A percentile compares a stretch with the other conserved stretches of the same genome.
phyloP scores from a whole-genome alignment of 1,140 invertebrate genomes.

The Drosophila hydei region DNA sequence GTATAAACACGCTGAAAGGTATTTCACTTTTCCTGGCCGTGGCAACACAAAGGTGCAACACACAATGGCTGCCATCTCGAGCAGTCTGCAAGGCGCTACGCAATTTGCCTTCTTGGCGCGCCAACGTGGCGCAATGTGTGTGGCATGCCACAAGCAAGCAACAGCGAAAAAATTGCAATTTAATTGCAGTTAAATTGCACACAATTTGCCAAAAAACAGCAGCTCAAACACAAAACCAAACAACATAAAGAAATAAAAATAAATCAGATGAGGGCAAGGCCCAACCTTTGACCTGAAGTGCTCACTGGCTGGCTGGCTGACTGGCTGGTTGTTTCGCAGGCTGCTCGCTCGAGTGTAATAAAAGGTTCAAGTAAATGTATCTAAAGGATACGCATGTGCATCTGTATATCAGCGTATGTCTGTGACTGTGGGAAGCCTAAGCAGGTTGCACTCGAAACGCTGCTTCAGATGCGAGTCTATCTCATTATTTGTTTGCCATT shows the following conservation, averaged over 20 bases:
- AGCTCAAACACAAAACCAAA: slow-evolving; percentile 38
- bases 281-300: slow-evolving; percentile 47
- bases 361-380: slow-evolving; percentile 69
- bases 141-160: slow-evolving; percentile 38
- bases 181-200: slow-evolving; percentile 79
- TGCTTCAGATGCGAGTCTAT: slow-evolving; percentile 35
- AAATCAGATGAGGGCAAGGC: slow-evolving; percentile 13
- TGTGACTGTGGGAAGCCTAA: slow-evolving; percentile 55
- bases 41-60: slow-evolving; percentile 53
- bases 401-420: slow-evolving; percentile 5
- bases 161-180: slow-evolving; percentile 62
- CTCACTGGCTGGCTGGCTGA: slow-evolving; percentile 15
- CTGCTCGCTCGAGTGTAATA: slow-evolving; percentile 69
- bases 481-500: slow-evolving; percentile 79
- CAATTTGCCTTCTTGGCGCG: slow-evolving; percentile 55
- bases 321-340: slow-evolving; percentile 63
- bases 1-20: slow-evolving; percentile 55
- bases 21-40: slow-evolving; percentile 26
- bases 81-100: slow-evolving; percentile 48
- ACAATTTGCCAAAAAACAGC: slow-evolving; percentile 58
- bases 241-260: slow-evolving; percentile 18
- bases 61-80: slow-evolving; percentile 54
- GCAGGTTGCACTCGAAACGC: slow-evolving; percentile 60
- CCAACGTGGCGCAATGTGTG: slow-evolving; percentile 50
- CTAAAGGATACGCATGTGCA: slow-evolving; percentile 57